Evolutionary conservation across 2,888 invertebrate genomes (phyloP), one percentile per base, ranked within the genome.

Genomic region (Heliconius cydno): DNA sequence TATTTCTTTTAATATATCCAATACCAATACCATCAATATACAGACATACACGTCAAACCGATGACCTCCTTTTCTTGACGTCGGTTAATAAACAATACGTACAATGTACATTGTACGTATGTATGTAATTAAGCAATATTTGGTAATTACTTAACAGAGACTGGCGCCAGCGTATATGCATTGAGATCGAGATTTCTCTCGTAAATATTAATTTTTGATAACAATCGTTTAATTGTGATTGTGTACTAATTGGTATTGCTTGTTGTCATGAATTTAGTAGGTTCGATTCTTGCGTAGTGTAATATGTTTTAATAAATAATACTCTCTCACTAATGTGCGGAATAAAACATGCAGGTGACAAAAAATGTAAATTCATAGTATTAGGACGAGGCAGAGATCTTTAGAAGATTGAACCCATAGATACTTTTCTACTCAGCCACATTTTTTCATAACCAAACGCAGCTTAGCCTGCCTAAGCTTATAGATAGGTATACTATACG

Each of bases 111-210:
- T 38, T 68, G 68, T 34, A 38, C n/a, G n/a, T 6, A 34, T 22
- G 13, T n/a, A 67, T 6, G 41, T 68, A 68, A 68, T 25, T 41
- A 41, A 68, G 38, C n/a, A 68, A 68, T 41, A 34, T 41, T 25
- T 38, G n/a, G 15, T 68, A 68, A 68, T 25, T 34, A 57, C 34
- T 13, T 13, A 22, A 73, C 57, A 22, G 57, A 30, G 34, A 57
- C 72, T 73, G 72, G 72, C 72, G 72, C 72, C 72, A 34, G 4
- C 30, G n/a, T 60, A 34, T 68, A 41, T n/a, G n/a, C 41, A 41
- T 41, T 41, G n/a, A 41, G 68, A 68, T 13, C 25, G 38, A 68
- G n/a, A 68, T 68, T 68, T 68, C 68, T 68, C 68, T 68, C 15
- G 68, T 68, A 41, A 68, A 68, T 68, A 38, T 38, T 15, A 12